Evolutionary conservation across 2,113 vertebrate genomes (phyloP).

Genomic region (Lophura nycthemera): DNA sequence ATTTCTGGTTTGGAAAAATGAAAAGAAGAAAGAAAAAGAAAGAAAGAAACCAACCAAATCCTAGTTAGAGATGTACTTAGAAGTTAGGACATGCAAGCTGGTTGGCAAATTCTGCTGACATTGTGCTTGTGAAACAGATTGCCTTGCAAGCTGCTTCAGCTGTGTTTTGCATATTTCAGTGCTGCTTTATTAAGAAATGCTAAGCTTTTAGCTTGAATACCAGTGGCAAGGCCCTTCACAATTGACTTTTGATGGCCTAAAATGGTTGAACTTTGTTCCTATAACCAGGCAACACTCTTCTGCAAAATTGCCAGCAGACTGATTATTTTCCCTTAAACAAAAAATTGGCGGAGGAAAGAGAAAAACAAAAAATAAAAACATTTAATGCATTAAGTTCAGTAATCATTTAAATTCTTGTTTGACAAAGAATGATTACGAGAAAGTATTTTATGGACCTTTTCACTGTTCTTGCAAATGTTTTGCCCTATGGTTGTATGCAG

Average conservation of each 20-base stretch:
- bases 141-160: constrained; percentile 55
- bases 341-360: background rate
- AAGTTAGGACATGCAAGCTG: constrained; percentile 56
- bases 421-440: background rate
- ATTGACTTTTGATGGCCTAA: background rate
- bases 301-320: background rate
- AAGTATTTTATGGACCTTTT: constrained; percentile 37
- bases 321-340: background rate
- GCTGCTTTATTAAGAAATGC: constrained; percentile 54
- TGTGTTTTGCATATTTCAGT: constrained; percentile 54
- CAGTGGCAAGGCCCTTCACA: constrained; percentile 60
- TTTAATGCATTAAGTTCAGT: background rate
- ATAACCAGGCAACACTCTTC: background rate
- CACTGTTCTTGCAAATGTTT: constrained; percentile 32
- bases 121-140: constrained; percentile 64
- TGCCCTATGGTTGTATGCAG: constrained; percentile 12
- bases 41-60: background rate
- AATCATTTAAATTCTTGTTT: background rate
- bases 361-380: background rate
- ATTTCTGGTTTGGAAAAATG: constrained; percentile 2
- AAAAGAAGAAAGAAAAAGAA: background rate
- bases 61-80: constrained; percentile 33
- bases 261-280: background rate
- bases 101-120: constrained; percentile 68
- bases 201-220: constrained; percentile 24